phyloP scores from a whole-genome alignment of 2,888 invertebrate genomes.

The Synanthedon myopaeformis region DNA sequence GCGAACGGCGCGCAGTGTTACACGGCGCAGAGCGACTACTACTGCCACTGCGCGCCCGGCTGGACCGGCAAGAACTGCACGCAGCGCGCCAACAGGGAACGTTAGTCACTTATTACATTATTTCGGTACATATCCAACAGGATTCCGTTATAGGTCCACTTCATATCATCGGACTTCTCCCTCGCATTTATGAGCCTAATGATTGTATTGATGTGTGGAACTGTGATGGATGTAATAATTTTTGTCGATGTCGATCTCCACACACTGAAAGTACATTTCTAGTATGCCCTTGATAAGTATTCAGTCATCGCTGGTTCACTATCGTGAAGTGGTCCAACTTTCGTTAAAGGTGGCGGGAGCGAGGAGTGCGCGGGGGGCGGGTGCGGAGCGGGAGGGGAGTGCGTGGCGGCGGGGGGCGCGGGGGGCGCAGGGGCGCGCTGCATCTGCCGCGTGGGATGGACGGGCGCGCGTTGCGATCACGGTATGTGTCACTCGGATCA shows the following conservation, averaged over 20 bases:
- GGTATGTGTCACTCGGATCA: constrained; percentile 7
- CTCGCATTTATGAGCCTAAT: too few species aligned
- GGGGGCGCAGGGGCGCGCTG: constrained; percentile 72
- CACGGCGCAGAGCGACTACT: constrained; percentile 89
- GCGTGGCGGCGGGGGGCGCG: constrained; percentile 9
- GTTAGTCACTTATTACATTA: constrained; percentile 22
- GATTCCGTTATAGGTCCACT: neutral
- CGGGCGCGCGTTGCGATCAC: constrained; percentile 77
- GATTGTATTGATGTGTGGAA: too few species aligned
- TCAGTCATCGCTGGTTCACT: too few species aligned
- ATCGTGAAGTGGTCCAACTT: too few species aligned
- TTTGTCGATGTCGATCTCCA: too few species aligned
- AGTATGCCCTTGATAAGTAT: too few species aligned
- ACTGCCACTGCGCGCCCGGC: constrained; percentile 89
- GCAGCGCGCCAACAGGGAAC: constrained; percentile 59
- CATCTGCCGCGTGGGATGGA: constrained; percentile 64
- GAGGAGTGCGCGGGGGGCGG: constrained; percentile 6
- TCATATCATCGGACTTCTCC: neutral
- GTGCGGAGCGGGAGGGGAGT: constrained; percentile 14
- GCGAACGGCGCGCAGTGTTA: constrained; percentile 87
- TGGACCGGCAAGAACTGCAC: constrained; percentile 91
- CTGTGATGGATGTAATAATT: too few species aligned
- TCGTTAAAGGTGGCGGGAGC: too few species aligned
- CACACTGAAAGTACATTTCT: too few species aligned
- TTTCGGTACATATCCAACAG: neutral